Percentiles rank a stretch among this genome's conserved stretches.
phyloP scores from a whole-genome alignment of 2,797 vertebrate genomes.

The Mormyrops attenuatus region DNA sequence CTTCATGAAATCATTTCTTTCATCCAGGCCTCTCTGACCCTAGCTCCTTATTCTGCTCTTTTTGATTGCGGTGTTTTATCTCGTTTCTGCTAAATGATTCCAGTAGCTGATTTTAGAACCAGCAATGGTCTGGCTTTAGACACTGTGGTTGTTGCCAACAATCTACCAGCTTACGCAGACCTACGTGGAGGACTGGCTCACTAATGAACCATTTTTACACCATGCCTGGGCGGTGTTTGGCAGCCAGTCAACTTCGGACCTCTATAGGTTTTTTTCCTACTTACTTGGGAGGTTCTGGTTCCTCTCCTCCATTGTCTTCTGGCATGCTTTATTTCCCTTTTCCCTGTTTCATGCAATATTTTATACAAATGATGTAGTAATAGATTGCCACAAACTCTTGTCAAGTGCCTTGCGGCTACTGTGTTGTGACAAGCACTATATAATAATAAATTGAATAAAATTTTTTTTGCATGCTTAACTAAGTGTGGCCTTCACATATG shows the following conservation, averaged over 20 bases:
- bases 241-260: neutral
- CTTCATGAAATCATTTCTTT: neutral
- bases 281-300: neutral
- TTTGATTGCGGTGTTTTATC: neutral
- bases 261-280: neutral
- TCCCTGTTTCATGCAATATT: neutral
- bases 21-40: neutral
- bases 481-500: slow-evolving; percentile 45
- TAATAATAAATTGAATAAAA: neutral
- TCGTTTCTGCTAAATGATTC: neutral
- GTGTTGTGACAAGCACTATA: neutral
- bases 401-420: neutral
- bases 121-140: neutral
- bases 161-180: neutral
- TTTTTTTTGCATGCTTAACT: slow-evolving; percentile 27
- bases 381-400: neutral
- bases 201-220: neutral
- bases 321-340: neutral
- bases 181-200: neutral
- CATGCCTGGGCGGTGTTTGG: neutral
- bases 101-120: neutral
- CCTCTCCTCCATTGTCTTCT: neutral
- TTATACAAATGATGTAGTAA: neutral
- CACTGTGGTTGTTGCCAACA: neutral
- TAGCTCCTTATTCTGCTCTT: neutral